Evolutionary conservation across 1,140 invertebrate species (phyloP), one percentile per base, ranked within the genome.

Genomic region (Orchestia grillus): DNA sequence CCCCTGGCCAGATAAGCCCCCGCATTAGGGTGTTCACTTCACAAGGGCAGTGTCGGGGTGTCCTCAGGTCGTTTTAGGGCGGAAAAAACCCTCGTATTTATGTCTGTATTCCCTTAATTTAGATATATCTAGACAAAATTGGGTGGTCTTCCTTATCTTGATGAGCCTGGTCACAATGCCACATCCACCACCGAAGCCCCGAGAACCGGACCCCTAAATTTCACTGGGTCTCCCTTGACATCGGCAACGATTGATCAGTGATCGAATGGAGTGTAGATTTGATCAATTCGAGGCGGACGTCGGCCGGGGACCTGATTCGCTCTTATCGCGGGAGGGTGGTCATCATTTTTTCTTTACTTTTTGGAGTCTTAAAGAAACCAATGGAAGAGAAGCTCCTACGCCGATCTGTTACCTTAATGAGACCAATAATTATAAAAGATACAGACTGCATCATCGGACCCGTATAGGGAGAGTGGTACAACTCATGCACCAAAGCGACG

Each of bases 31-130:
- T 42, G 36, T 42, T 90, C 88, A 90, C 88, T 42, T 77, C n/a
- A n/a, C n/a, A n/a, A n/a, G 62, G 62, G 28, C 62, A 77, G 62
- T 77, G 62, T 15, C 11, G 11, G 28, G 28, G 15, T 90, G 88
- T 42, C 88, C 43, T 43, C 88, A 41, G 43, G 88, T 90, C 88
- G 88, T 42, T 90, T 28, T 44, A 41, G n/a, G 3, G 43, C 88
- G 11, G 16, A 45, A 94, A 94, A 94, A 94, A 47, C 43, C 43
- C 44, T 91, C 88, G 88, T 94, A 94, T 94, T 94, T 94, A 94
- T 94, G 92, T 94, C 92, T 94, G 92, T 94, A 94, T 94, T 94
- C 92, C 11, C 92, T 94, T 94, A 94, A 94, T 94, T 94, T 94
- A 94, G 92, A 94, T 94, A 94, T 94, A 94, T 94, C 92, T 94